Percentiles rank a stretch among this genome's conserved stretches.
Conservation (phyloP, 2,888 invertebrate species). For the Drosophila nigritarsus region DNA sequence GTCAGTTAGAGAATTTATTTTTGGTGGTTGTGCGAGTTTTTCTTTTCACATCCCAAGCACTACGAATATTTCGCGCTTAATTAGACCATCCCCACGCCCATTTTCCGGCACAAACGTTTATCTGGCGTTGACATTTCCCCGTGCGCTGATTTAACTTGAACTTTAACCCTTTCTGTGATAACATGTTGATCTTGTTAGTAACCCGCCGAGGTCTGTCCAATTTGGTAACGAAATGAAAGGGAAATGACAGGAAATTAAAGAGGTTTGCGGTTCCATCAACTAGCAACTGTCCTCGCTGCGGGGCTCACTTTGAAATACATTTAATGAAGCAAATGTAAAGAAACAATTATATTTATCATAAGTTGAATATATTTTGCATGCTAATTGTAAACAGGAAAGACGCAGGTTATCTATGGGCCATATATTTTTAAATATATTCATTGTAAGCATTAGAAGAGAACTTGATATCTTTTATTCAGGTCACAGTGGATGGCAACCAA, state of each 20-base stretch:
- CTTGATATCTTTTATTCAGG: neutral
- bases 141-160: slow-evolving; percentile 45
- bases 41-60: slow-evolving; percentile 17
- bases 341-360: slow-evolving; percentile 19
- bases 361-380: slow-evolving; percentile 18
- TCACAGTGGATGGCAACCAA: neutral
- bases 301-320: slow-evolving; percentile 42
- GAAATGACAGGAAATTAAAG: slow-evolving; percentile 82
- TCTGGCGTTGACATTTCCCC: slow-evolving; percentile 76
- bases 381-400: slow-evolving; percentile 26
- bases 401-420: neutral
- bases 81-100: slow-evolving; percentile 49
- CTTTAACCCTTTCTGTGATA: slow-evolving; percentile 67
- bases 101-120: slow-evolving; percentile 58
- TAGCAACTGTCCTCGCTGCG: slow-evolving; percentile 40
- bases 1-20: slow-evolving; percentile 13
- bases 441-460: neutral
- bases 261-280: slow-evolving; percentile 47
- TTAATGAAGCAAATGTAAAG: slow-evolving; percentile 53
- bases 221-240: slow-evolving; percentile 53
- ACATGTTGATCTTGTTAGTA: slow-evolving; percentile 75
- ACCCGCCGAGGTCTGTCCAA: slow-evolving; percentile 49
- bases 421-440: neutral
- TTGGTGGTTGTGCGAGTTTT: slow-evolving; percentile 13
- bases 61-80: slow-evolving; percentile 48